Percentiles rank a stretch among this genome's conserved stretches.
Conservation (phyloP, 2,888 invertebrate species). For the Sarcophaga carnaria region DNA sequence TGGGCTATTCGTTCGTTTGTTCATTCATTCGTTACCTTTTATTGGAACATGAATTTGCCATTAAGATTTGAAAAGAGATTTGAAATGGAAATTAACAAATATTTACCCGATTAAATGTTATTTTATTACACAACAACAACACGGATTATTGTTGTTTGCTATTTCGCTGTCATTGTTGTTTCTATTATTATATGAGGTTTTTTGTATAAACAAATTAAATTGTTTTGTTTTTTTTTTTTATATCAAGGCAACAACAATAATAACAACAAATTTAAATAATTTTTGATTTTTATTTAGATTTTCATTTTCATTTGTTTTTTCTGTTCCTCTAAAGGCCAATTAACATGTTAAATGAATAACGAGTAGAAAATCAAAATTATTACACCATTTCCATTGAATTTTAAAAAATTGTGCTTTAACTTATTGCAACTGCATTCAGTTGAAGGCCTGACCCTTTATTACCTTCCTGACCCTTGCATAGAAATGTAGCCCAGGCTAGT, state of each 20-base stretch:
- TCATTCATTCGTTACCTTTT: neutral
- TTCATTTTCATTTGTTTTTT: too few relatives aligned
- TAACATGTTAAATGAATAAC: slow-evolving; percentile 1
- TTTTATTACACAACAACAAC: slow-evolving; percentile 24
- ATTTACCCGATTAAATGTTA: slow-evolving; percentile 52
- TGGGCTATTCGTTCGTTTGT: too few relatives aligned
- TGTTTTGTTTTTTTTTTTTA: too few relatives aligned
- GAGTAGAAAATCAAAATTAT: neutral
- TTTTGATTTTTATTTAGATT: too few relatives aligned
- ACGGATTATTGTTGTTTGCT: slow-evolving; percentile 3
- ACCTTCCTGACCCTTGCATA: too few relatives aligned
- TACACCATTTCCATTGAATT: neutral
- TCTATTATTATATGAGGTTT: neutral
- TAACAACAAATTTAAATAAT: too few relatives aligned
- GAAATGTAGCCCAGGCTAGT: too few relatives aligned
- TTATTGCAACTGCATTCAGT: too few relatives aligned
- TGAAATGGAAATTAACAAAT: slow-evolving; percentile 53
- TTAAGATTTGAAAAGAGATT: slow-evolving; percentile 33
- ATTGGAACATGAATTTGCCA: slow-evolving; percentile 50
- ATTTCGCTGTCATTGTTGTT: neutral
- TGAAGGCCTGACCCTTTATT: too few relatives aligned
- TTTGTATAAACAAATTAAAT: too few relatives aligned
- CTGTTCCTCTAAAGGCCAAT: neutral
- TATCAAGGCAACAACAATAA: too few relatives aligned
- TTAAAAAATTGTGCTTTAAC: too few relatives aligned